These are phyloP conservation scores for Diarsia mendica DNA, from an alignment of 2,888 invertebrate genomes.

Conservation along the genomic window DNA sequence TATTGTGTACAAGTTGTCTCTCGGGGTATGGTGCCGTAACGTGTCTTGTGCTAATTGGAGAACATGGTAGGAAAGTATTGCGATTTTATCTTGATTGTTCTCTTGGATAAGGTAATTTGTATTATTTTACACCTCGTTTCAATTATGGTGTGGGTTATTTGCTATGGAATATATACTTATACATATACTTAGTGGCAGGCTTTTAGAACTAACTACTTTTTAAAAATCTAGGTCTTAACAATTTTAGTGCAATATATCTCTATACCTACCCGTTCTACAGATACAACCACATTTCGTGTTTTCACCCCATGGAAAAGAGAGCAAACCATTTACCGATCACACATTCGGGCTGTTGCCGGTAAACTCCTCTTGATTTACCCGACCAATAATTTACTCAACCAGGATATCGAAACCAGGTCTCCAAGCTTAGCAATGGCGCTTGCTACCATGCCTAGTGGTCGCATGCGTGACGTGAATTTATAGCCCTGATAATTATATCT, in stretches of 20 bases:
- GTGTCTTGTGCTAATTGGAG: constrained; percentile 42
- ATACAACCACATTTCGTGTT: background rate
- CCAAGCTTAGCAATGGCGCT: background rate
- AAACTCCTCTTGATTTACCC: background rate
- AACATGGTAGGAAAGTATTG: background rate
- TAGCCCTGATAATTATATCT: background rate
- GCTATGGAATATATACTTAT: background rate
- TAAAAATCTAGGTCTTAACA: background rate
- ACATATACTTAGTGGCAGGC: background rate
- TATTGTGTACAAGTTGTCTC: constrained; percentile 29
- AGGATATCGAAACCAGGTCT: background rate
- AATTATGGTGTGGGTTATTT: background rate
- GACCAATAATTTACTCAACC: background rate
- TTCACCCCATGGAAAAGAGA: background rate
- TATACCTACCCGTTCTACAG: background rate
- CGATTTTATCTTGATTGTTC: constrained; percentile 29
- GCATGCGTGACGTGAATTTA: background rate
- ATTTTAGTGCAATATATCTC: background rate
- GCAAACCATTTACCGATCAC: background rate
- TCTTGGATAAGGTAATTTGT: constrained; percentile 24
- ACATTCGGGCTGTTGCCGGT: background rate
- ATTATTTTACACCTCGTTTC: constrained; percentile 21
- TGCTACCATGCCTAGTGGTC: background rate
- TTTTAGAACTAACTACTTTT: background rate
- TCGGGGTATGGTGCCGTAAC: background rate